A percentile compares a stretch with the other conserved stretches of the same genome.
These are phyloP conservation scores for Synergus itoensis DNA, from an alignment of 2,888 invertebrate genomes.

Conservation along the genomic window DNA sequence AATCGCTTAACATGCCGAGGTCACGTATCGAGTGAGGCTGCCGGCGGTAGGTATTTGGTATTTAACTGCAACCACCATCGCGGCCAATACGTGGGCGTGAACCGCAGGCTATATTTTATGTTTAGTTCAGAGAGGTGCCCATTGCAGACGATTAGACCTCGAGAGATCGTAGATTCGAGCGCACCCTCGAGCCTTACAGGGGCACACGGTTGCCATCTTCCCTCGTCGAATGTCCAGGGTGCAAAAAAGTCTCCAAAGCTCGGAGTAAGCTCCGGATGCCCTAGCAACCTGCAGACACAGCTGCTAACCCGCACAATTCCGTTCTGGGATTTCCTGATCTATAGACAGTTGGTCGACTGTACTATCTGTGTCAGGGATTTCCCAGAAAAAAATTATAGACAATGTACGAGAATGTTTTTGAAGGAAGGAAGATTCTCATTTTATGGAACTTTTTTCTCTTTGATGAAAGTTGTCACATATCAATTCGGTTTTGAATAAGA, in stretches of 20 bases:
- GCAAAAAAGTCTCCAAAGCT: conserved; percentile 23
- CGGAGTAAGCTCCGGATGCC: conserved; percentile 16
- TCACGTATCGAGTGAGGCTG: conserved; percentile 53
- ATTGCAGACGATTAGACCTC: conserved; percentile 59
- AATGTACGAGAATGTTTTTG: no score
- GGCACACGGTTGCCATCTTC: conserved; percentile 38
- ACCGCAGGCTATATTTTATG: conserved; percentile 71
- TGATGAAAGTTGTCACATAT: no score
- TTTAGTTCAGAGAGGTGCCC: conserved; percentile 65
- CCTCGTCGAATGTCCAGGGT: conserved; percentile 32
- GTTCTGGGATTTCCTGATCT: conserved; percentile 17
- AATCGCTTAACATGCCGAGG: conserved; percentile 70
- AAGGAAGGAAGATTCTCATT: no score
- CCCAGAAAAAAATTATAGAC: neutral
- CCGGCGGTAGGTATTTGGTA: conserved; percentile 65
- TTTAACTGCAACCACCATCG: conserved; percentile 62
- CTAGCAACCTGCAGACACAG: conserved; percentile 37
- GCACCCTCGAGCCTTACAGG: conserved; percentile 38
- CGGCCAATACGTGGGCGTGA: conserved; percentile 69
- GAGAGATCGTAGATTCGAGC: conserved; percentile 38
- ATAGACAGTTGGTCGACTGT: neutral
- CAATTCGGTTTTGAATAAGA: no score
- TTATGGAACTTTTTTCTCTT: no score
- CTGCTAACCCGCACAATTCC: conserved; percentile 16
- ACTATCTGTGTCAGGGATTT: neutral